phyloP scores from a whole-genome alignment of 2,113 vertebrate species.

The Hipposideros armiger region DNA sequence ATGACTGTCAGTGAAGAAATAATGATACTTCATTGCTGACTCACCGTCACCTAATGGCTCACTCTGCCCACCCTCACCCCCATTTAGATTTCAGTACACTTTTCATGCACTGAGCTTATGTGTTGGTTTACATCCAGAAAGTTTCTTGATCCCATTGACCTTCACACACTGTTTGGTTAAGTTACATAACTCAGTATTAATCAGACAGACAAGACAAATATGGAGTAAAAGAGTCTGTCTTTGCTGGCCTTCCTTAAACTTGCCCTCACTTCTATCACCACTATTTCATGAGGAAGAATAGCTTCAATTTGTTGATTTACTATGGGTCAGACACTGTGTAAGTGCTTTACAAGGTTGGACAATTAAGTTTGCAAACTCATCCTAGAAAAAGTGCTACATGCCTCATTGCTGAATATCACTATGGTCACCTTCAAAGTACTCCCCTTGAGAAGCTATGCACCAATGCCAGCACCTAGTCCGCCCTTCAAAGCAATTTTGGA shows the following conservation, averaged over 20 bases:
- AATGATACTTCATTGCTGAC: neutral
- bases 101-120: neutral
- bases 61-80: neutral
- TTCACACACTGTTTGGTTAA: neutral
- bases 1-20: neutral
- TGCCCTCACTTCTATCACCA: neutral
- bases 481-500: no score
- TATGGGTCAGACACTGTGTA: neutral
- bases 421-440: no score
- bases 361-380: no score
- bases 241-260: neutral
- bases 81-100: neutral
- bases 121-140: neutral
- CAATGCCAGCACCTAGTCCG: no score
- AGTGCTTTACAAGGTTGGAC: neutral
- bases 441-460: no score
- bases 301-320: neutral
- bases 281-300: neutral
- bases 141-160: neutral
- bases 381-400: no score
- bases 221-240: neutral
- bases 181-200: conserved; percentile 10
- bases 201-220: neutral
- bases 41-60: neutral
- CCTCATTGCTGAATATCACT: no score